These are phyloP conservation scores for Clarias pachynema DNA, from an alignment of 2,797 vertebrate species.

Conservation along the genomic window DNA sequence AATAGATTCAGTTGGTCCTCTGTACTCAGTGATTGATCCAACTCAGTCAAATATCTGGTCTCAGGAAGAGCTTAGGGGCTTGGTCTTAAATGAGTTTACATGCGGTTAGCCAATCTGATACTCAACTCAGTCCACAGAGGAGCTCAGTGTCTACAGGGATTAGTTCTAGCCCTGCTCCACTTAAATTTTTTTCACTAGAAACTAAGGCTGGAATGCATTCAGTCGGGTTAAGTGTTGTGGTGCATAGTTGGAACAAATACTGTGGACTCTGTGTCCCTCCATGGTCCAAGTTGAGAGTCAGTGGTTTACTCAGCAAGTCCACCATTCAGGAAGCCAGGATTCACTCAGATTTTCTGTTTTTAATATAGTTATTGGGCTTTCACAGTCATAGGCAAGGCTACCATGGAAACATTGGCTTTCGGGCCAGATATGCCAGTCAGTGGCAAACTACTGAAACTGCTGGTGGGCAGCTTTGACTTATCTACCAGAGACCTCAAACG, in stretches of 20 bases:
- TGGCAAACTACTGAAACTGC: conserved; percentile 42
- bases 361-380: conserved; percentile 40
- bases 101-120: neutral
- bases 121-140: conserved; percentile 33
- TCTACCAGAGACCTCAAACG: conserved; percentile 46
- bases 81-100: conserved; percentile 17
- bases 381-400: conserved; percentile 38
- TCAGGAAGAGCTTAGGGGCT: conserved; percentile 33
- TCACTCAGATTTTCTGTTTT: conserved; percentile 5
- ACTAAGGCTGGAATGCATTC: conserved; percentile 9
- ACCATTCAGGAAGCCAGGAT: conserved; percentile 12
- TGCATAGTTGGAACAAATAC: conserved; percentile 35
- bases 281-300: conserved; percentile 20
- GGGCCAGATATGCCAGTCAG: conserved; percentile 50
- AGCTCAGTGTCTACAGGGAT: conserved; percentile 44
- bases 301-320: conserved; percentile 5
- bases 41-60: conserved; percentile 23
- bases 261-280: conserved; percentile 23
- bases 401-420: conserved; percentile 47
- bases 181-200: conserved; percentile 25
- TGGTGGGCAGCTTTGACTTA: conserved; percentile 37
- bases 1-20: conserved; percentile 7
- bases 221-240: conserved; percentile 31
- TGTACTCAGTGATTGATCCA: neutral
- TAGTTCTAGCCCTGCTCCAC: conserved; percentile 57